Evolutionary conservation across 2,797 vertebrate genomes (phyloP).

Genomic region (Pangasius krempfi): DNA sequence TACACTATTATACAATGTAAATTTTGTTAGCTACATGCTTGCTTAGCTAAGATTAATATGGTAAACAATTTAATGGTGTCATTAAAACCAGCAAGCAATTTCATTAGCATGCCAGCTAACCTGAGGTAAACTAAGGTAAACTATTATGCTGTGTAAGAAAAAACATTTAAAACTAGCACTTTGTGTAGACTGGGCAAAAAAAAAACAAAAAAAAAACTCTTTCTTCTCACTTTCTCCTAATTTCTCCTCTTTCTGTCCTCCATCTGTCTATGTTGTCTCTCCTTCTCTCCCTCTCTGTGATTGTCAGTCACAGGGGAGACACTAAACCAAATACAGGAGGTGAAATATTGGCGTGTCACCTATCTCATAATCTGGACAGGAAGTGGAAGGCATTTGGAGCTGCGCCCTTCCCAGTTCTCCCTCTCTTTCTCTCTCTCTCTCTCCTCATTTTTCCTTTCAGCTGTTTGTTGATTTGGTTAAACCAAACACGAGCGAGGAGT

Average conservation of each 20-base stretch:
- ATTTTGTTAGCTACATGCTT: background rate
- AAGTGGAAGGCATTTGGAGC: slow-evolving; percentile 64
- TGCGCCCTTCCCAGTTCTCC: slow-evolving; percentile 48
- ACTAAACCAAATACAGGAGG: slow-evolving; percentile 55
- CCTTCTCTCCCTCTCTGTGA: slow-evolving; percentile 45
- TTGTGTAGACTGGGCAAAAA: too few species aligned
- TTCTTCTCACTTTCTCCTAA: background rate
- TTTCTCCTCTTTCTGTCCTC: slow-evolving; percentile 14
- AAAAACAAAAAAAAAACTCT: background rate
- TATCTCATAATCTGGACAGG: slow-evolving; percentile 74
- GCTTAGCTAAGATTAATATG: background rate
- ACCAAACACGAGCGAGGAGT: slow-evolving; percentile 73
- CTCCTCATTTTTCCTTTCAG: slow-evolving; percentile 28
- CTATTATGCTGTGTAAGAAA: background rate
- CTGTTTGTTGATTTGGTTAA: slow-evolving; percentile 76
- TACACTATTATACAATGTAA: background rate
- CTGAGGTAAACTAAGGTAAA: slow-evolving; percentile 11
- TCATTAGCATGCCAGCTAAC: slow-evolving; percentile 1
- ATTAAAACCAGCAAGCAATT: background rate
- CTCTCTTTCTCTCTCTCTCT: slow-evolving; percentile 12
- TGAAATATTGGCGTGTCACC: slow-evolving; percentile 60
- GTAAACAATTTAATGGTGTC: background rate
- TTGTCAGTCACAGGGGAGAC: slow-evolving; percentile 63
- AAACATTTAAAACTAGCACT: background rate
- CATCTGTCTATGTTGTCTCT: slow-evolving; percentile 30